phyloP scores from a whole-genome alignment of 2,888 invertebrate species.

The Neria commutata region DNA sequence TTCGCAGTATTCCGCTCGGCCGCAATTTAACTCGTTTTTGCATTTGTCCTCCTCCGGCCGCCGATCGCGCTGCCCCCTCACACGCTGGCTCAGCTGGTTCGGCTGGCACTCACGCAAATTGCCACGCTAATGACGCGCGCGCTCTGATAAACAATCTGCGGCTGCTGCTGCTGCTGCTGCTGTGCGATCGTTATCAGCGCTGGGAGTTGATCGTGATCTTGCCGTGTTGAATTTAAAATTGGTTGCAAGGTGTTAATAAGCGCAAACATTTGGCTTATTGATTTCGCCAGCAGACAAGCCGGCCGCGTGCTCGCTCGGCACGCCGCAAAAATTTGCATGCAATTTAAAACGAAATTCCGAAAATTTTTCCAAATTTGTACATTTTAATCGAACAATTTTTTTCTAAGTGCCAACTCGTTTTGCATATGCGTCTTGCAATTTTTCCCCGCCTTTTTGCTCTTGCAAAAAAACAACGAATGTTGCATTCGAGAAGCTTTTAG shows the following conservation, averaged over 20 bases:
- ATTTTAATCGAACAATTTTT: no score
- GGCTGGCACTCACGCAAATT: background rate
- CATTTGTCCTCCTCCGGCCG: background rate
- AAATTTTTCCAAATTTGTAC: background rate
- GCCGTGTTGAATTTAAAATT: conserved; percentile 27
- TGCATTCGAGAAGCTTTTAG: background rate
- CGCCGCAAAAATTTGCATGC: conserved; percentile 3
- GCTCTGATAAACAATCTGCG: conserved; percentile 12
- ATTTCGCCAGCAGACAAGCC: no score
- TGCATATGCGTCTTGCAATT: no score
- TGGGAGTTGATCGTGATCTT: conserved; percentile 20
- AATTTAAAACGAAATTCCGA: no score
- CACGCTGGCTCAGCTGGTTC: background rate
- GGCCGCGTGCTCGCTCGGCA: background rate
- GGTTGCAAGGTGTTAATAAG: conserved; percentile 27
- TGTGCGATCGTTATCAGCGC: background rate
- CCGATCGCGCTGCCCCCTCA: background rate
- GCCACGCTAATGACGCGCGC: background rate
- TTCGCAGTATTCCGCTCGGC: background rate
- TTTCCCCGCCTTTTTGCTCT: background rate
- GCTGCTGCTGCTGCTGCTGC: conserved; percentile 18
- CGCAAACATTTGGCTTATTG: background rate
- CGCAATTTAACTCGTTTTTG: background rate
- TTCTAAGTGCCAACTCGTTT: no score
- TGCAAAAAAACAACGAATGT: background rate